These are phyloP conservation scores for Oeneis ivallda DNA, from an alignment of 2,888 invertebrate species.

Conservation along the genomic window DNA sequence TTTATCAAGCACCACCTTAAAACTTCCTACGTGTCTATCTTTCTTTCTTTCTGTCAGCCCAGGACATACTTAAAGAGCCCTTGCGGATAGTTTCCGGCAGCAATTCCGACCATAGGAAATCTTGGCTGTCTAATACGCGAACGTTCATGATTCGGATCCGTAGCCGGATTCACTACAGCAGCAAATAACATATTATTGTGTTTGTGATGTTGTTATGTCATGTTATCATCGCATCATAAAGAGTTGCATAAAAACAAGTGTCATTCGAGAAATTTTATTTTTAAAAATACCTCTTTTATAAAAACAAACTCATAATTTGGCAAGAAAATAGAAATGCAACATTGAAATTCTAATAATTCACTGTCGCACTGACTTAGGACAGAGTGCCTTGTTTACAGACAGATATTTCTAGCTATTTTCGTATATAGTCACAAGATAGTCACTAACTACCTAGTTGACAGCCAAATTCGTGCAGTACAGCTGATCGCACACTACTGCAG, in stretches of 20 bases:
- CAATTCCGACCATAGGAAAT: too few species aligned
- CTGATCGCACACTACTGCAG: background rate
- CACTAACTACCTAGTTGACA: background rate
- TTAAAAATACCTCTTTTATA: background rate
- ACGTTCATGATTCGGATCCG: too few species aligned
- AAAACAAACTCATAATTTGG: constrained; percentile 11
- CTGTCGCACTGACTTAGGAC: constrained; percentile 16
- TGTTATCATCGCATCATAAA: background rate
- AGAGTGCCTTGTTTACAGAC: constrained; percentile 19
- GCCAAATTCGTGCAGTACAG: background rate
- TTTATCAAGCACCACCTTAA: too few species aligned
- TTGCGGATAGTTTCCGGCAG: too few species aligned
- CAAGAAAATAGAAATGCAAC: constrained; percentile 19
- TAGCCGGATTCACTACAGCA: too few species aligned
- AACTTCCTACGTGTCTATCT: too few species aligned
- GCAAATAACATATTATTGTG: too few species aligned
- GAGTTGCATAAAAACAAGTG: constrained; percentile 4
- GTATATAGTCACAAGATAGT: background rate
- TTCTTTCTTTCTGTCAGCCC: too few species aligned
- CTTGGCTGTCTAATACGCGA: too few species aligned
- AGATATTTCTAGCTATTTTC: constrained; percentile 20
- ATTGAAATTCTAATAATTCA: constrained; percentile 21
- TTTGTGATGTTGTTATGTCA: too few species aligned
- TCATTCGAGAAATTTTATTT: background rate
- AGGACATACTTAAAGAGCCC: too few species aligned